Evolutionary conservation across 1,140 invertebrate genomes (phyloP), one percentile per base, ranked within the genome.

Genomic region (Venturia canescens): DNA sequence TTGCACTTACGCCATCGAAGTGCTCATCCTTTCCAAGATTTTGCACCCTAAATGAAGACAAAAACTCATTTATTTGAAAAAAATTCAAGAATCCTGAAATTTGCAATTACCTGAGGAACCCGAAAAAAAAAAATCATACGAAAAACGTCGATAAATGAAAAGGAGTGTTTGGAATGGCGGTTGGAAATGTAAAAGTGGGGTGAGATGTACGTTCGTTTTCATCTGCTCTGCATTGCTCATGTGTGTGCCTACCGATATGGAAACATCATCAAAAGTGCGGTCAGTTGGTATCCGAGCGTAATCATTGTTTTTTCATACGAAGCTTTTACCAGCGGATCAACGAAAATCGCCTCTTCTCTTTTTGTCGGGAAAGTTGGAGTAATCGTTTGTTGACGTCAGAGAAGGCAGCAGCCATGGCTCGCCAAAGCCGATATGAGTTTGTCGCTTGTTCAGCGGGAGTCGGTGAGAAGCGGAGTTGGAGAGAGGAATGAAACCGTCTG

Each of bases 381-480:
- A 67, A 80, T 80, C 76, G 72, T 76, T 80, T 67, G 53, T 26
- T 80, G 79, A 80, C 71, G 79, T 75, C 79, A 80, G 70, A 74
- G 57, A 34, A 50, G 23, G 48, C 23, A 48, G 21, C n/a, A 38
- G 31, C 66, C 23, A 70, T 31, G 34, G 77, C 48, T 63, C 26
- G 11, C 5, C 23, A 27, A 34, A 48, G 71, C 23, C 44, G 23
- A 53, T 16, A 57, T 27, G 71, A 74, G 48, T 74, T 27, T 27
- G 77, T 75, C 18, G 63, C 18, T 53, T 53, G 50, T 53, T n/a
- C 18, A 26, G 16, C 18, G 44, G 27, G 21, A 76, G 31, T 3
- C 18, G n/a, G 66, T 29, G 66, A 69, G 21, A 63, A 29, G 26
- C 27, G 53, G 50, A 53, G 50, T 5, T 18, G 15, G 15, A 38